Base-by-base conservation (phyloP, 2,113 vertebrate genomes). In the Colaptes auratus region DNA sequence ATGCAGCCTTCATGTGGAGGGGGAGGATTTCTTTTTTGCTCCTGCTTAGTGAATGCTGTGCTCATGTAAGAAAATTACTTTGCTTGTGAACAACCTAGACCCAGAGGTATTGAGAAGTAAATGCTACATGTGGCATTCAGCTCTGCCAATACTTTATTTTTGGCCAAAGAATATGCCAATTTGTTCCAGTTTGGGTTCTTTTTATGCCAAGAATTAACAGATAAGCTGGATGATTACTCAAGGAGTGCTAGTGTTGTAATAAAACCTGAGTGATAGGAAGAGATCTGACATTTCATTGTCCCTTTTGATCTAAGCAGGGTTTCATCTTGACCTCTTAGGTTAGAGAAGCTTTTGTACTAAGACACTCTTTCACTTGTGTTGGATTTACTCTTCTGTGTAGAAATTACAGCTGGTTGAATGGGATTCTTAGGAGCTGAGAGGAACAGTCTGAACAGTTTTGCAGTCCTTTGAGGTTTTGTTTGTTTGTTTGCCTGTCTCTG, bases 241-340 rank as follows among this genome's bases (percentile, higher is more conserved):
- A 71, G 66, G 61, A 81, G 31, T 27, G 18, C 12, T 78, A 48
- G 44, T 50, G 21, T 87, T 84, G 44, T 17, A 93, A 72, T 52
- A 75, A 65, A 86, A 81, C 19, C 46, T 70, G 44, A 82, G 31
- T 73, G 59, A 89, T 12, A 93, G 80, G 90, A 90, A 92, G 81
- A 76, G 39, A 90, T 87, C 27, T 76, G 86, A 33, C 59, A 72
- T 89, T 89, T 92, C 70, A 59, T 83, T 93, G 63, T 84, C 81
- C 55, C 46, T 86, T 92, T 89, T 78, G 59, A 94, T 84, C 59
- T 75, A 44, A 87, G 71, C 58, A 66, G 33, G 17, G 18, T 86
- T 95, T 83, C 50, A 55, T 78, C 72, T 85, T 94, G 88, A 92
- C 93, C 87, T 89, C 76, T 50, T 75, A 66, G 60, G 7, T 66